phyloP scores from a whole-genome alignment of 2,888 invertebrate species.

The Lacanobia oleracea region DNA sequence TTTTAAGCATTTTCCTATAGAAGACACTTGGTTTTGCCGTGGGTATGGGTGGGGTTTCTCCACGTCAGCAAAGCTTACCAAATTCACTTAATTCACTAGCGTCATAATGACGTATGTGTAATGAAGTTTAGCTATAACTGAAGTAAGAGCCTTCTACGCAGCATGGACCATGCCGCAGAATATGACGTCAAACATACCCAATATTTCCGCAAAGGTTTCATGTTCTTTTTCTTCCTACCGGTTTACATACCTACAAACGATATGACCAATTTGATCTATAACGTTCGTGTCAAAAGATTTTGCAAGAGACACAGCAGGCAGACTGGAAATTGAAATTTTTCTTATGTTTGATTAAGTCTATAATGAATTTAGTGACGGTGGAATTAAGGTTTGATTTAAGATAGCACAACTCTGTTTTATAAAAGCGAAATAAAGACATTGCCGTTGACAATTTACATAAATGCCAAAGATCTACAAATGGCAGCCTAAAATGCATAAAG shows the following conservation, averaged over 20 bases:
- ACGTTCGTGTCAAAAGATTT: not conserved
- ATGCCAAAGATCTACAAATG: no score
- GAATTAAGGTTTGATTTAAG: not conserved
- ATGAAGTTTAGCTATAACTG: not conserved
- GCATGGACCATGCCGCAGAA: conserved; percentile 3
- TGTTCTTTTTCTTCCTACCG: not conserved
- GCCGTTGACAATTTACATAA: not conserved
- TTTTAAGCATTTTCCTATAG: not conserved
- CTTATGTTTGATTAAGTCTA: not conserved
- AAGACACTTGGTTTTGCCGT: not conserved
- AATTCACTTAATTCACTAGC: not conserved
- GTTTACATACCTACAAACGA: not conserved
- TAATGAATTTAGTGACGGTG: no score
- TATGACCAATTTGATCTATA: conserved; percentile 1
- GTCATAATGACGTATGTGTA: conserved; percentile 24
- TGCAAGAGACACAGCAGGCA: not conserved
- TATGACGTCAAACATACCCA: conserved; percentile 34
- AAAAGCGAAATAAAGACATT: no score
- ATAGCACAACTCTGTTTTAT: not conserved
- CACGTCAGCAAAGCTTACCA: not conserved
- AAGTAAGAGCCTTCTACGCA: not conserved
- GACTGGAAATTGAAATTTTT: not conserved
- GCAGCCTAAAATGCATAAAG: no score
- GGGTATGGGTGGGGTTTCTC: no score
- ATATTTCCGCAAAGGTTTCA: not conserved